Evolutionary conservation across 2,113 vertebrate genomes (phyloP).

Genomic region (Baryphthengus martii): DNA sequence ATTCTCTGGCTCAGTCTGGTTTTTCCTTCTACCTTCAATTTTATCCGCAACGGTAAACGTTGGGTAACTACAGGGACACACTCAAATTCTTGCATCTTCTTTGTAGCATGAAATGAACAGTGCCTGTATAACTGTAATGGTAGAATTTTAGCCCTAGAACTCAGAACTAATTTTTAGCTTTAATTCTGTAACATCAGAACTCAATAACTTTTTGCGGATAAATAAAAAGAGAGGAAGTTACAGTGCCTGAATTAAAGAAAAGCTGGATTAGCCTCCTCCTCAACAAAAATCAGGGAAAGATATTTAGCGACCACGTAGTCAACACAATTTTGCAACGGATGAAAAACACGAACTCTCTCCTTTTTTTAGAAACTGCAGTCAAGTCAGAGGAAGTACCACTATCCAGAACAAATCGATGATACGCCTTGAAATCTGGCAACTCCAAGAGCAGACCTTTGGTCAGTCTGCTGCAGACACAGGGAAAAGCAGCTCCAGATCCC

Average conservation of each 20-base stretch:
- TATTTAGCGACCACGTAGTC: not conserved
- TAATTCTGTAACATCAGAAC: not conserved
- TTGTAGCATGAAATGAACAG: not conserved
- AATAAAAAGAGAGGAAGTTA: not conserved
- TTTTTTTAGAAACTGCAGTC: not conserved
- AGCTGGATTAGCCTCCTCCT: not conserved
- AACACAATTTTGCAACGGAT: not conserved
- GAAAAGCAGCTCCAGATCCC: slow-evolving; percentile 30
- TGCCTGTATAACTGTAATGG: not conserved
- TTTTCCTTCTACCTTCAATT: slow-evolving; percentile 48
- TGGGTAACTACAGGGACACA: not conserved
- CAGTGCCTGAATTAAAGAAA: not conserved
- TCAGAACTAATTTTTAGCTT: not conserved
- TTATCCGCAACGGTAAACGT: not conserved
- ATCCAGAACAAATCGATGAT: slow-evolving; percentile 53
- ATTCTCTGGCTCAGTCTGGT: not conserved
- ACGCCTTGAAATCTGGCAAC: slow-evolving; percentile 36
- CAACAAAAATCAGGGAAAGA: not conserved
- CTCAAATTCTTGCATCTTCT: not conserved
- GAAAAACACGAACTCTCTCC: not conserved
- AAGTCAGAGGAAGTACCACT: slow-evolving; percentile 28
- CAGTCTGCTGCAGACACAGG: not conserved
- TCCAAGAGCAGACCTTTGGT: not conserved
- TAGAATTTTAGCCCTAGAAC: not conserved
- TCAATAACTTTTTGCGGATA: not conserved